These are phyloP conservation scores for Syrrhaptes paradoxus DNA, from an alignment of 2,113 vertebrate species.

Conservation along the genomic window DNA sequence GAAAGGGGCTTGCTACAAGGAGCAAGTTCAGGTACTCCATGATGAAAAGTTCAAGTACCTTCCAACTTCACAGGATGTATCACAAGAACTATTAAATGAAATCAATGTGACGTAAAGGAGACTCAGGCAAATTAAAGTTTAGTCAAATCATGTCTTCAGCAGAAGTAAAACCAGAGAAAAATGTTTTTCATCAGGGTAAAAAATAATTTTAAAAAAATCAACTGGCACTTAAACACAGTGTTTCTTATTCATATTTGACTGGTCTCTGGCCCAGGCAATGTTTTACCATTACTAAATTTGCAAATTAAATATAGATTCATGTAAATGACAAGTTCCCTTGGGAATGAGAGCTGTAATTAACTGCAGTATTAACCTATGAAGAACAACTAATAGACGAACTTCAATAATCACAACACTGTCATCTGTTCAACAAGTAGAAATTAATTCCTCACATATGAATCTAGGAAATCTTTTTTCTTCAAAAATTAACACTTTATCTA, in stretches of 20 bases:
- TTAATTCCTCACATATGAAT: not conserved
- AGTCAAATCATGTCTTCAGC: not conserved
- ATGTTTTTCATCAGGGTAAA: not conserved
- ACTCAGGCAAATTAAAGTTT: not conserved
- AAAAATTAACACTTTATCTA: not conserved
- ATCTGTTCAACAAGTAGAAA: not conserved
- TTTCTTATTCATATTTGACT: not conserved
- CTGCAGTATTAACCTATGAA: not conserved
- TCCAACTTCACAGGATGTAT: not conserved
- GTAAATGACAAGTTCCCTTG: not conserved
- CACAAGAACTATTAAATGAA: not conserved
- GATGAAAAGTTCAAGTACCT: not conserved
- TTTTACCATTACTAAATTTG: not conserved
- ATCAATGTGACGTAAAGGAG: not conserved
- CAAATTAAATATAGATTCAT: not conserved
- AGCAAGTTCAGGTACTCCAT: not conserved
- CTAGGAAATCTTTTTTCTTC: not conserved
- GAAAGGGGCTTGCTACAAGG: not conserved
- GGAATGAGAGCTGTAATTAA: not conserved
- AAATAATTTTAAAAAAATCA: not conserved
- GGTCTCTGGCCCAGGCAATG: not conserved
- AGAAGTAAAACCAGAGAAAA: not conserved
- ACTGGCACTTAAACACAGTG: not conserved
- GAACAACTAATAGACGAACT: not conserved
- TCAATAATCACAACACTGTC: not conserved